phyloP scores from a whole-genome alignment of 2,888 invertebrate species.

The Crocallis elinguaria region DNA sequence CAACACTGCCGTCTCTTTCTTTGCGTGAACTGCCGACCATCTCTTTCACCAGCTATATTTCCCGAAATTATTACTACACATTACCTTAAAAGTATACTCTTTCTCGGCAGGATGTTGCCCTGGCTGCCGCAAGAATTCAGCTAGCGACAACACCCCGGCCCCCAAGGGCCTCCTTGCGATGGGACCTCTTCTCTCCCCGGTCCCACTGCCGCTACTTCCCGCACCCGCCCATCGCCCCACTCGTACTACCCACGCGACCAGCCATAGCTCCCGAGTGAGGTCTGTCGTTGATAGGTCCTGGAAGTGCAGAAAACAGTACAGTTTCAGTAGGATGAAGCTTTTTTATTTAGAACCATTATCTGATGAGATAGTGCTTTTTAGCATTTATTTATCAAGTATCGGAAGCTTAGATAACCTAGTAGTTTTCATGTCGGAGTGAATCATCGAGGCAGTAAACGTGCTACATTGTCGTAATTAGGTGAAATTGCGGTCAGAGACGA shows the following conservation, averaged over 20 bases:
- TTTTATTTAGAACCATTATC: too few species aligned
- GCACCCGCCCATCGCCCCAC: conserved; percentile 92
- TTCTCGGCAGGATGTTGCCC: conserved; percentile 87
- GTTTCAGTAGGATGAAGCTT: too few species aligned
- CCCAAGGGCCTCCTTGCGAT: conserved; percentile 92
- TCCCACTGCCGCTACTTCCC: conserved; percentile 69
- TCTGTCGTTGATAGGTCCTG: conserved; percentile 94
- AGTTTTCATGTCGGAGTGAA: too few species aligned
- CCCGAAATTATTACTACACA: neutral
- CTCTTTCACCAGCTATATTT: too few species aligned
- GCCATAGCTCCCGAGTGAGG: conserved; percentile 92
- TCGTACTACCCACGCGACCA: conserved; percentile 95
- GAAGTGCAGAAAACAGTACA: conserved; percentile 32
- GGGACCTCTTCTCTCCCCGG: conserved; percentile 79
- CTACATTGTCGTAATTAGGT: too few species aligned
- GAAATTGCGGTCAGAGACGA: too few species aligned
- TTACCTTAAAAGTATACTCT: conserved; percentile 91
- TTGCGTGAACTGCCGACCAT: too few species aligned
- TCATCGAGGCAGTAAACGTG: too few species aligned
- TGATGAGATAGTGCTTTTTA: too few species aligned
- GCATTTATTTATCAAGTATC: too few species aligned
- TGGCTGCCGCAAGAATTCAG: conserved; percentile 87
- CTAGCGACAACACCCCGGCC: conserved; percentile 91
- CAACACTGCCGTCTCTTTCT: too few species aligned
- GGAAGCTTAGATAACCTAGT: too few species aligned